These are phyloP conservation scores for Ctenodactylus gundi DNA, from an alignment of 2,113 vertebrate genomes.

Conservation along the genomic window DNA sequence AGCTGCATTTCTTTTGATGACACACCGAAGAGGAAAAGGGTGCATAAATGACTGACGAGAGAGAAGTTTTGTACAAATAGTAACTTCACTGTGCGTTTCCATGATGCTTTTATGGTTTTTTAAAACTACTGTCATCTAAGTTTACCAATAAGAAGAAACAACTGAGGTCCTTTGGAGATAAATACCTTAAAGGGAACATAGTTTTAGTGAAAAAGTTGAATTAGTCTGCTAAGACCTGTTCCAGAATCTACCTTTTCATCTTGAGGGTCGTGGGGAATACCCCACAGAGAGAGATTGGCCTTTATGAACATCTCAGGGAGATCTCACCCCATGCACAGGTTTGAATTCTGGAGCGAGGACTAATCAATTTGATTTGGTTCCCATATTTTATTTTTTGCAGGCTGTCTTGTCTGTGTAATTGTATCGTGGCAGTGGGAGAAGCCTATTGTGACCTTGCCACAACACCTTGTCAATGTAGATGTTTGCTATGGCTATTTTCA, in stretches of 20 bases:
- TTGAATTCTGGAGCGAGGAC: background rate
- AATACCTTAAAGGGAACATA: conserved; percentile 19
- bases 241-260: background rate
- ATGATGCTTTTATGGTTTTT: conserved; percentile 28
- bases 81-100: conserved; percentile 48
- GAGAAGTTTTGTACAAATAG: conserved; percentile 45
- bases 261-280: background rate
- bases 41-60: conserved; percentile 52
- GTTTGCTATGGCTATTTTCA: background rate
- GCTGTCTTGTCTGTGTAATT: background rate
- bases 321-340: background rate
- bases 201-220: conserved; percentile 26
- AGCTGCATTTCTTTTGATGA: conserved; percentile 67
- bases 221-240: background rate
- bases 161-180: background rate
- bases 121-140: conserved; percentile 32
- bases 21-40: conserved; percentile 26
- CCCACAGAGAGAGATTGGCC: background rate
- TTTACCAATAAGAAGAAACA: background rate
- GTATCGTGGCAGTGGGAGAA: conserved; percentile 13
- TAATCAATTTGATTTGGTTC: conserved; percentile 9
- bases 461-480: background rate
- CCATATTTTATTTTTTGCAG: background rate
- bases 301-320: background rate
- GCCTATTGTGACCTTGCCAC: background rate